phyloP scores from a whole-genome alignment of 2,888 invertebrate genomes.

The Ophioninae sp. region DNA sequence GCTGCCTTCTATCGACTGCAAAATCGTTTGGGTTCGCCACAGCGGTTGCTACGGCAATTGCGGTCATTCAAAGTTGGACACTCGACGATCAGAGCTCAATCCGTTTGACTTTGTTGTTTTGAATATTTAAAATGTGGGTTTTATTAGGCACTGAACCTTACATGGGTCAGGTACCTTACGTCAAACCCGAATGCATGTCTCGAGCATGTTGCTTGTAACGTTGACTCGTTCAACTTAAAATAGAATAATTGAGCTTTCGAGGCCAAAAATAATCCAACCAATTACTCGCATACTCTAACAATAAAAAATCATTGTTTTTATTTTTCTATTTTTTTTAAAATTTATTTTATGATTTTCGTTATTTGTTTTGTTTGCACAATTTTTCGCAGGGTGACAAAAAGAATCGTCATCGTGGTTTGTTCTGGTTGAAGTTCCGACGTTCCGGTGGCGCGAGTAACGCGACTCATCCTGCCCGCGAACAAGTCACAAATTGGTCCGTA shows the following conservation, averaged over 20 bases:
- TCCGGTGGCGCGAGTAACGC: conserved; percentile 72
- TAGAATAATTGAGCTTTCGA: not conserved
- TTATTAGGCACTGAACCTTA: no score
- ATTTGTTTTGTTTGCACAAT: no score
- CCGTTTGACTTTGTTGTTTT: no score
- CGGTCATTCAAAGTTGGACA: no score
- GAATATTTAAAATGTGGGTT: no score
- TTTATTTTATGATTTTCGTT: conserved; percentile 48
- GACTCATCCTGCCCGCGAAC: conserved; percentile 78
- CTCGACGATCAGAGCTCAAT: no score
- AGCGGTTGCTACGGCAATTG: no score
- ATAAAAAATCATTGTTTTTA: not conserved
- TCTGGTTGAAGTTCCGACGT: conserved; percentile 86
- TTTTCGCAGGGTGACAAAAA: conserved; percentile 79
- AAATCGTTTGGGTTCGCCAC: no score
- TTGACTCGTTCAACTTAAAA: not conserved
- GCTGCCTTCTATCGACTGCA: no score
- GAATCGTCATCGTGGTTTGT: conserved; percentile 83
- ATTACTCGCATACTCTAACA: conserved; percentile 4
- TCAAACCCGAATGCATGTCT: no score
- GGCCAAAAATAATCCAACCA: not conserved
- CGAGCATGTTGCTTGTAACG: conserved; percentile 7
- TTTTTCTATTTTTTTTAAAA: not conserved
- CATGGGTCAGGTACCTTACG: no score
- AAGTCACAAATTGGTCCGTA: conserved; percentile 87